These are phyloP conservation scores for Syrrhaptes paradoxus DNA, from an alignment of 2,113 vertebrate species.

Conservation along the genomic window DNA sequence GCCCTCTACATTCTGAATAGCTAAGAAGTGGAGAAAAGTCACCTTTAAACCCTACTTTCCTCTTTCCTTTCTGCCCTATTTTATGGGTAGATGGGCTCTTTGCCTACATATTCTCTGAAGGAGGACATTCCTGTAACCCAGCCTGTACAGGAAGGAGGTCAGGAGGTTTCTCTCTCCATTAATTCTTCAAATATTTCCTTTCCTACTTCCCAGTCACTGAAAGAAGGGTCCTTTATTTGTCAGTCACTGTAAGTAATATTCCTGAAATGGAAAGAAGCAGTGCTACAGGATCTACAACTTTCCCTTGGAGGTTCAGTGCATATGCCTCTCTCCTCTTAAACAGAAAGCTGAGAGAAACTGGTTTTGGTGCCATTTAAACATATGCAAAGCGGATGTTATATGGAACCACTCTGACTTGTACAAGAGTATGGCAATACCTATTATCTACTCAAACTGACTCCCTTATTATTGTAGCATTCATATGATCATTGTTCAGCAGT, in stretches of 20 bases:
- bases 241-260: not conserved
- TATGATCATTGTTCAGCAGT: conserved; percentile 31
- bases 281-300: not conserved
- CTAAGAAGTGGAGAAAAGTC: not conserved
- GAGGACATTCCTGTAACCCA: not conserved
- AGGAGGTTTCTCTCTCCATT: conserved; percentile 26
- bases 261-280: not conserved
- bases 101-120: not conserved
- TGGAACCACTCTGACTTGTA: not conserved
- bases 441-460: conserved; percentile 34
- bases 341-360: not conserved
- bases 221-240: conserved; percentile 14
- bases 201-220: not conserved
- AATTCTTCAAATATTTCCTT: conserved; percentile 36
- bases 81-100: not conserved
- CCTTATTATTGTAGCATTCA: conserved; percentile 22
- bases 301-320: not conserved
- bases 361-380: not conserved
- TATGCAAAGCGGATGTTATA: not conserved
- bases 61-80: not conserved
- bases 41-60: not conserved
- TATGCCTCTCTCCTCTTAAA: not conserved
- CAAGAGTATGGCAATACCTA: conserved; percentile 6
- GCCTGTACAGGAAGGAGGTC: not conserved
- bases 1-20: not conserved